A percentile compares a stretch with the other conserved stretches of the same genome.
These are phyloP conservation scores for Equus przewalskii DNA, from an alignment of 2,113 vertebrate species.

Conservation along the genomic window DNA sequence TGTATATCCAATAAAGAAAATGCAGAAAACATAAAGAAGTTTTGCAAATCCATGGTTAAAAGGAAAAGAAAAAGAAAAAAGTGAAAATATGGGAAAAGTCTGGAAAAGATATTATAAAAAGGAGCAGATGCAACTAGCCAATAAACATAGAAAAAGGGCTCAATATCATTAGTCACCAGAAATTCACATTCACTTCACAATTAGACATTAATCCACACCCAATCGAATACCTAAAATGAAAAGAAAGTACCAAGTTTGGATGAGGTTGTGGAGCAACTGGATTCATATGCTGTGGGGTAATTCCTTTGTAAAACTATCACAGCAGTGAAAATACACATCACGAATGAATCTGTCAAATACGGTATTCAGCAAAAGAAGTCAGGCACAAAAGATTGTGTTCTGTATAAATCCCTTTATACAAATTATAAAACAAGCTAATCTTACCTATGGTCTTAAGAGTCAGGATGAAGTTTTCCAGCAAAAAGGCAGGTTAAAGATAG, in stretches of 20 bases:
- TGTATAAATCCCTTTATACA: neutral
- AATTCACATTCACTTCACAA: neutral
- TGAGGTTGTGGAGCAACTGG: neutral
- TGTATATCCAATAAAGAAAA: neutral
- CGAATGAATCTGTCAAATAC: neutral
- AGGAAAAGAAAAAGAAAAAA: neutral
- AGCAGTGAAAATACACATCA: neutral
- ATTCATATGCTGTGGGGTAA: neutral
- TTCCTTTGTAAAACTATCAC: neutral
- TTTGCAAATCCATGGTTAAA: neutral
- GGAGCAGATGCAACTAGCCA: neutral
- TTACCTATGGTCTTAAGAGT: neutral
- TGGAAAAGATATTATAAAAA: neutral
- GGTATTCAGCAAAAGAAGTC: neutral
- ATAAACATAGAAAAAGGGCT: neutral
- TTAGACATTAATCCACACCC: neutral
- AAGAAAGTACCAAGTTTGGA: neutral
- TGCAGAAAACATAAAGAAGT: neutral
- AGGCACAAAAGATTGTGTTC: neutral
- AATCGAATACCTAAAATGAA: neutral
- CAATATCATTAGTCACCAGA: neutral
- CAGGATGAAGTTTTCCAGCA: neutral
- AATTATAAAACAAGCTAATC: neutral
- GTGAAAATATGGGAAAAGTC: neutral
- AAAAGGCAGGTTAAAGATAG: neutral